phyloP scores from a whole-genome alignment of 2,113 vertebrate genomes.

The Trichomycterus rosablanca region DNA sequence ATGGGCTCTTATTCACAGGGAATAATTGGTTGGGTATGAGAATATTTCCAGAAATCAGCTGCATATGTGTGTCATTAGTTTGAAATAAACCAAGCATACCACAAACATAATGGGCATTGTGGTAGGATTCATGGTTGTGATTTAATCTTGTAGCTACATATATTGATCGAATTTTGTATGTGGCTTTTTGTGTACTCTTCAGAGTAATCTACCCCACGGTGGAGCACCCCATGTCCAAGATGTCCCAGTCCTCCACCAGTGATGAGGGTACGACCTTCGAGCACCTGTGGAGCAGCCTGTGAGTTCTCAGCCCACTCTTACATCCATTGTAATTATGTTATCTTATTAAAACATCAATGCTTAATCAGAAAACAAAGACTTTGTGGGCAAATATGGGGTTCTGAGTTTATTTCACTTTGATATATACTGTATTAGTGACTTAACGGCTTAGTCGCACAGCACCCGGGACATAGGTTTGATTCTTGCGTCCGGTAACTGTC shows the following conservation, averaged over 20 bases:
- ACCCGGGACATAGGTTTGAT: too few relatives aligned
- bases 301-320: constrained; percentile 58
- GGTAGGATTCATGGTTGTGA: background rate
- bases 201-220: constrained; percentile 75
- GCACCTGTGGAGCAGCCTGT: constrained; percentile 94
- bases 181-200: constrained; percentile 13
- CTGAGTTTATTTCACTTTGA: too few relatives aligned
- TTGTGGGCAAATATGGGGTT: too few relatives aligned
- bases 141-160: background rate
- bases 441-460: too few relatives aligned
- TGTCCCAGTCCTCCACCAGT: constrained; percentile 79
- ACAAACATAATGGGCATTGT: background rate
- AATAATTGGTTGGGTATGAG: background rate
- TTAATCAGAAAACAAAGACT: too few relatives aligned
- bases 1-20: constrained; percentile 1
- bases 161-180: background rate
- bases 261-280: constrained; percentile 88
- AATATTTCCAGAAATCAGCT: background rate
- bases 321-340: too few relatives aligned
- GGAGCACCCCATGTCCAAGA: constrained; percentile 69
- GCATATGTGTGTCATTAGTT: background rate
- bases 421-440: too few relatives aligned
- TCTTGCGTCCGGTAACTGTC: too few relatives aligned
- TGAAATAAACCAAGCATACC: background rate
- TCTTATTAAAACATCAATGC: too few relatives aligned